Conservation (phyloP, 2,797 vertebrate genomes). For the Margarornis squamiger region DNA sequence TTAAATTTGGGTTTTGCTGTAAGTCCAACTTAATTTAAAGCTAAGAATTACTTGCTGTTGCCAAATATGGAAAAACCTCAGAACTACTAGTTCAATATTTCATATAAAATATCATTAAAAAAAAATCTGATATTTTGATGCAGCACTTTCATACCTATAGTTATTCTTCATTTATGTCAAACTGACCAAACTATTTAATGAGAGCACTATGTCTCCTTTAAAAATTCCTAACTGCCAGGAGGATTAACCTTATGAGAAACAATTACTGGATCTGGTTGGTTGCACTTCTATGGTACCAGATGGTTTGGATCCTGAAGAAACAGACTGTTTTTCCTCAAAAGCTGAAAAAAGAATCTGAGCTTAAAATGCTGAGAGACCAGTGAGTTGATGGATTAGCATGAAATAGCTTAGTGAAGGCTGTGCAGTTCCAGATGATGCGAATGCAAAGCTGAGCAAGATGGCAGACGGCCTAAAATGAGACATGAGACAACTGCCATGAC, state of each 20-base stretch:
- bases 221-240: neutral
- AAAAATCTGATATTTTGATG: neutral
- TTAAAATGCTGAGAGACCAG: conserved; percentile 9
- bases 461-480: neutral
- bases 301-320: conserved; percentile 65
- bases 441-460: neutral
- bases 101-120: neutral
- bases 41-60: neutral
- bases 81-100: neutral
- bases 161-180: neutral
- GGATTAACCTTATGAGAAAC: neutral
- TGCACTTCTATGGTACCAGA: conserved; percentile 46
- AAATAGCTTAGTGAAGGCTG: neutral
- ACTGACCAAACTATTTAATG: neutral
- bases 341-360: conserved; percentile 64
- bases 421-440: neutral
- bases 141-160: neutral
- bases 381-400: neutral
- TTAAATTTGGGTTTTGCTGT: neutral
- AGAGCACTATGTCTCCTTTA: neutral
- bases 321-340: conserved; percentile 62
- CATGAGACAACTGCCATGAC: accelerated
- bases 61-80: neutral
- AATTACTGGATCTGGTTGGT: conserved; percentile 59
- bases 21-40: neutral